Evolutionary conservation across 2,888 invertebrate species (phyloP).

Genomic region (Prosopocoilus inquinatus): DNA sequence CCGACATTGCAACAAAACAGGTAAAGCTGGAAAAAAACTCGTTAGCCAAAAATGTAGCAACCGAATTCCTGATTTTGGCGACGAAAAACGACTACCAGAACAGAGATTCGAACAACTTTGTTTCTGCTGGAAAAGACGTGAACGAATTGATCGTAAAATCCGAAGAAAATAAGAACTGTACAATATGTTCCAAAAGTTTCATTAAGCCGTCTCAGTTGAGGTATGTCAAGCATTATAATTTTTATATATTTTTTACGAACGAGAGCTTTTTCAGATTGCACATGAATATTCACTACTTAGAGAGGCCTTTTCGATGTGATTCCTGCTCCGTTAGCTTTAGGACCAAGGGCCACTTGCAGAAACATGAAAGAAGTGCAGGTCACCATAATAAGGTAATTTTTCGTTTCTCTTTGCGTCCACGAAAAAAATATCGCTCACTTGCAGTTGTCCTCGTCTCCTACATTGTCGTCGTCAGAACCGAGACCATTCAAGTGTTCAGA

Average conservation of each 20-base stretch:
- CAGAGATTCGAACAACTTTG: conserved; percentile 31
- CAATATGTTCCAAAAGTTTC: conserved; percentile 88
- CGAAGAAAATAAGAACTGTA: conserved; percentile 50
- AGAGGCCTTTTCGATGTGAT: conserved; percentile 87
- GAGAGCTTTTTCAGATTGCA: conserved; percentile 59
- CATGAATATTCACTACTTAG: conserved; percentile 94
- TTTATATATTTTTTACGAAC: too few relatives aligned
- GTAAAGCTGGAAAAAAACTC: conserved; percentile 50
- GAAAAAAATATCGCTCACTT: conserved; percentile 22
- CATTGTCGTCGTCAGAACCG: conserved; percentile 84
- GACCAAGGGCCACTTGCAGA: conserved; percentile 87
- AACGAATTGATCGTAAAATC: conserved; percentile 49
- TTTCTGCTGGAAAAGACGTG: conserved; percentile 39
- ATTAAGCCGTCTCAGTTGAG: conserved; percentile 86
- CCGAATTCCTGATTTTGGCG: conserved; percentile 64
- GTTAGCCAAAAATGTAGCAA: conserved; percentile 64
- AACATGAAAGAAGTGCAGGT: conserved; percentile 88
- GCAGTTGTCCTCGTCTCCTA: conserved; percentile 54
- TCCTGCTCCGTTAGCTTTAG: conserved; percentile 89
- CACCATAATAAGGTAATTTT: conserved; percentile 83
- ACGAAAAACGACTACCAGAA: conserved; percentile 44
- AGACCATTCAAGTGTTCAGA: conserved; percentile 95
- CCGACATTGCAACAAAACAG: conserved; percentile 50
- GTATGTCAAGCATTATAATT: conserved; percentile 31
- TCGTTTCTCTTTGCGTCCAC: background rate